Evolutionary conservation across 2,113 vertebrate genomes (phyloP).

Genomic region (Pelvicachromis taeniatus): DNA sequence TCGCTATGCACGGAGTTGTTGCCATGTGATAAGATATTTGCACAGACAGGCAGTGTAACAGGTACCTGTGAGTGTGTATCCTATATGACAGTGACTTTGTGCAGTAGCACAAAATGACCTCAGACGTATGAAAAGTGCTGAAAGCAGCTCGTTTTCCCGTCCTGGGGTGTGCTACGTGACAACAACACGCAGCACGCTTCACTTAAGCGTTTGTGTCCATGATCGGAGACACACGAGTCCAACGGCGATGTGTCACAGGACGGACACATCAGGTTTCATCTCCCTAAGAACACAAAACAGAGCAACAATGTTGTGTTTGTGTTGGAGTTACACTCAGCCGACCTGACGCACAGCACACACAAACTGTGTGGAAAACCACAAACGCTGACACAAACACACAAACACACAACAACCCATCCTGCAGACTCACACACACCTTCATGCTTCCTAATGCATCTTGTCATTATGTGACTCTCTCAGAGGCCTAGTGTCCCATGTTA

Average conservation of each 20-base stretch:
- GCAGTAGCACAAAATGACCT: background rate
- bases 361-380: background rate
- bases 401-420: background rate
- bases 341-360: background rate
- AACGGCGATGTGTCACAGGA: background rate
- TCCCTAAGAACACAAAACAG: background rate
- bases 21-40: background rate
- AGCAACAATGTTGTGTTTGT: background rate
- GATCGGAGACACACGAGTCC: background rate
- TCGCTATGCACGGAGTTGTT: background rate
- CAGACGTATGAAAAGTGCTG: background rate
- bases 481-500: background rate
- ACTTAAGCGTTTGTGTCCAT: background rate
- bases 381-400: background rate
- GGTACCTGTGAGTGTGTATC: background rate
- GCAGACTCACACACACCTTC: background rate
- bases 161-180: background rate
- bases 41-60: background rate
- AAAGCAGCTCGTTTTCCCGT: background rate
- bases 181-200: background rate
- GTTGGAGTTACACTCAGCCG: background rate
- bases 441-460: background rate
- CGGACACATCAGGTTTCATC: fast-evolving
- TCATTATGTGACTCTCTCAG: background rate
- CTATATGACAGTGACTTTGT: background rate